phyloP scores from a whole-genome alignment of 2,113 vertebrate species.

The Lophius piscatorius region DNA sequence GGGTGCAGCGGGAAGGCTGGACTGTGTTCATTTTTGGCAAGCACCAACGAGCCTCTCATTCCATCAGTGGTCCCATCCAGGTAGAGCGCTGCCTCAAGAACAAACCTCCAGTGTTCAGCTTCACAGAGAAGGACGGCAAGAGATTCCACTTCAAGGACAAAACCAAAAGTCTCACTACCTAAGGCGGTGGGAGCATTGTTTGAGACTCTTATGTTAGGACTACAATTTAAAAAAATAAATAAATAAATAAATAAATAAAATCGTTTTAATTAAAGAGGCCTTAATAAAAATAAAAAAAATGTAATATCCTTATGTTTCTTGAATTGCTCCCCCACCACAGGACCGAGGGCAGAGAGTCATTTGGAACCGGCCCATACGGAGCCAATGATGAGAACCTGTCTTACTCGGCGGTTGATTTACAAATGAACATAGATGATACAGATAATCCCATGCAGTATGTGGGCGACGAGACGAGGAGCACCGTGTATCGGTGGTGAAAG shows the following conservation, averaged over 20 bases:
- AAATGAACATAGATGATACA: too few relatives aligned
- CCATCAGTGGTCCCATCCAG: conserved; percentile 4
- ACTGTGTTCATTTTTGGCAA: conserved; percentile 10
- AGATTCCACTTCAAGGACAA: conserved; percentile 33
- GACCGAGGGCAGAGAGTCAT: conserved; percentile 35
- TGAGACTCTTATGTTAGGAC: conserved; percentile 51
- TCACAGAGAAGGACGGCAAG: conserved; percentile 14
- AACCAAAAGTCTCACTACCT: conserved; percentile 22
- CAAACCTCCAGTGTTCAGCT: conserved; percentile 31
- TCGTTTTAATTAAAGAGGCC: conserved; percentile 73
- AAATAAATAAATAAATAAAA: too few relatives aligned
- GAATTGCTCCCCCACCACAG: conserved; percentile 26
- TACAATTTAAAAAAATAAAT: too few relatives aligned
- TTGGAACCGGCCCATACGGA: conserved; percentile 29
- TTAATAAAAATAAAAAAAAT: conserved; percentile 60
- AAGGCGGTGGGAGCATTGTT: conserved; percentile 36
- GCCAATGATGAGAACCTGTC: conserved; percentile 29
- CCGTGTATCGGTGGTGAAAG: conserved; percentile 71
- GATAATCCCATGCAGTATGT: conserved; percentile 77
- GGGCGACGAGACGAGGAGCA: conserved; percentile 67
- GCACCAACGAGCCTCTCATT: neutral
- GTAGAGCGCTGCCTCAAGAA: conserved; percentile 25
- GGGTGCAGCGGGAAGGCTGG: neutral
- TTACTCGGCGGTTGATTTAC: too few relatives aligned
- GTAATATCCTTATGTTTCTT: conserved; percentile 34